A percentile compares a stretch with the other conserved stretches of the same genome.
These are phyloP conservation scores for Serripes groenlandicus DNA, from an alignment of 2,888 invertebrate species.

Conservation along the genomic window DNA sequence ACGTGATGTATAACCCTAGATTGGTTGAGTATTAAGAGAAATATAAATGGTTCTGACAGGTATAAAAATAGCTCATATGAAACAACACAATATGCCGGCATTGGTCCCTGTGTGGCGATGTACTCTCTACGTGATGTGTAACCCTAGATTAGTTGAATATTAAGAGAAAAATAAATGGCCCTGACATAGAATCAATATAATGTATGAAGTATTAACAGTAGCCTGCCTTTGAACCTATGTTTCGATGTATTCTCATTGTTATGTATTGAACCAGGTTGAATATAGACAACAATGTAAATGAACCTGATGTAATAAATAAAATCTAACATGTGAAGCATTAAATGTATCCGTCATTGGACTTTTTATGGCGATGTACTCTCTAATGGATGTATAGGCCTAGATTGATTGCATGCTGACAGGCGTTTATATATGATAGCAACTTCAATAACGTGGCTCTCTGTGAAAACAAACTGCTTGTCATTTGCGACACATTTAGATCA, in stretches of 20 bases:
- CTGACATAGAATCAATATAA: background rate
- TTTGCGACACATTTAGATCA: too few species aligned
- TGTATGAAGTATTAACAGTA: background rate
- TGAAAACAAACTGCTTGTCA: too few species aligned
- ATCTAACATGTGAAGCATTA: too few species aligned
- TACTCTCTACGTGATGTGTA: slow-evolving; percentile 89
- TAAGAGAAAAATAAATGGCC: background rate
- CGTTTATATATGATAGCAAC: too few species aligned
- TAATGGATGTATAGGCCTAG: background rate
- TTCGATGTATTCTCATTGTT: background rate
- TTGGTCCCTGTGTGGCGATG: slow-evolving; percentile 92
- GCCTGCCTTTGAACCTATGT: background rate
- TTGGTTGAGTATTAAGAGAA: slow-evolving; percentile 63
- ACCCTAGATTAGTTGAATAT: background rate
- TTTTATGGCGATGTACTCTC: background rate
- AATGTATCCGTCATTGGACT: background rate
- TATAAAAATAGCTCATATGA: too few species aligned
- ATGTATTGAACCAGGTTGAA: background rate
- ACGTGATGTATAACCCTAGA: slow-evolving; percentile 89
- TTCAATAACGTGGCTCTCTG: too few species aligned
- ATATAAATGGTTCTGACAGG: background rate
- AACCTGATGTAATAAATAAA: too few species aligned
- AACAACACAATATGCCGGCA: slow-evolving; percentile 88
- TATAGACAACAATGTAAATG: background rate
- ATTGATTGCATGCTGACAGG: too few species aligned